Base-by-base conservation (phyloP, 2,888 invertebrate genomes). In the Phyllotreta striolata region DNA sequence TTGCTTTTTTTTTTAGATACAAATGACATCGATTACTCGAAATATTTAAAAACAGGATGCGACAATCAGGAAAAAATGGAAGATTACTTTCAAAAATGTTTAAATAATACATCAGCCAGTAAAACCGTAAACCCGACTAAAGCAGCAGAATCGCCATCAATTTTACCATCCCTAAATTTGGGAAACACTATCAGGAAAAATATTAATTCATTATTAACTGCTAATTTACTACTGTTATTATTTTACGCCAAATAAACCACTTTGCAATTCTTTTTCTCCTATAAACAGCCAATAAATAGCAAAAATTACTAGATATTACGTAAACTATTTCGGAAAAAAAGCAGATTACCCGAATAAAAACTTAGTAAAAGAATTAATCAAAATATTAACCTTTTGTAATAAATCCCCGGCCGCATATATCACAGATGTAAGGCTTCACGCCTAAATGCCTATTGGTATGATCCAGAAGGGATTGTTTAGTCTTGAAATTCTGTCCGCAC, bases 301-400 rank as follows among this genome's bases (percentile, higher is more conserved):
- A n/a, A n/a, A n/a, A n/a, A n/a, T n/a, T n/a, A n/a, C n/a, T n/a
- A n/a, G n/a, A n/a, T n/a, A n/a, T n/a, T n/a, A n/a, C n/a, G n/a
- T n/a, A n/a, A n/a, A n/a, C n/a, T n/a, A n/a, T n/a, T n/a, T n/a
- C n/a, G n/a, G n/a, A n/a, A n/a, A n/a, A n/a, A n/a, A n/a, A n/a
- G n/a, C n/a, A n/a, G n/a, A n/a, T n/a, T n/a, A n/a, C n/a, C n/a
- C n/a, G n/a, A n/a, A n/a, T n/a, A n/a, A n/a, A n/a, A n/a, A n/a
- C n/a, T n/a, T n/a, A n/a, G n/a, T n/a, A n/a, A n/a, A n/a, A n/a
- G n/a, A n/a, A n/a, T n/a, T n/a, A n/a, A n/a, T n/a, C n/a, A n/a
- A n/a, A n/a, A n/a, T n/a, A n/a, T n/a, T n/a, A n/a, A n/a, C 82
- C 86, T 76, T 86, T 87, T 5, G 87, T 87, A 52, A 87, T 86